Evolutionary conservation across 2,888 invertebrate genomes (phyloP).

Genomic region (Melipona beecheii): DNA sequence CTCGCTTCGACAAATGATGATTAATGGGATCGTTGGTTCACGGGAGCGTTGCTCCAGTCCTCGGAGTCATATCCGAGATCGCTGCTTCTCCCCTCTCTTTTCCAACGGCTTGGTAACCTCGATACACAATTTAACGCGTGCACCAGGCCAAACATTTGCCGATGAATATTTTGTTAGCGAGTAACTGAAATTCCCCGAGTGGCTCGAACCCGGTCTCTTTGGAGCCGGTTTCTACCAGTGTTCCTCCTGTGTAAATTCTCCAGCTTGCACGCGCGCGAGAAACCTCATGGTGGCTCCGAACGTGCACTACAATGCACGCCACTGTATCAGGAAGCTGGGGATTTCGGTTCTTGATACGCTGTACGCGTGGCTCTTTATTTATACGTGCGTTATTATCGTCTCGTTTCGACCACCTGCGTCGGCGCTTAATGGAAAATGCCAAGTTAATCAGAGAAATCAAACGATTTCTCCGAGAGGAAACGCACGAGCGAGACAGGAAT

Average conservation of each 20-base stretch:
- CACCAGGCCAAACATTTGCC: neutral
- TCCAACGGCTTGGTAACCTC: neutral
- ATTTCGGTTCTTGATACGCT: no score
- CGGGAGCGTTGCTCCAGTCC: conserved; percentile 42
- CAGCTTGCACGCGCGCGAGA: neutral
- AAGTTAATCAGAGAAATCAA: no score
- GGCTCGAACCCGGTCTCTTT: no score
- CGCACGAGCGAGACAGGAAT: no score
- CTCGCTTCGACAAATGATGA: conserved; percentile 75
- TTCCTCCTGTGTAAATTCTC: neutral
- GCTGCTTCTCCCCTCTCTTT: conserved; percentile 26
- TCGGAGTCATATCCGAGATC: conserved; percentile 60
- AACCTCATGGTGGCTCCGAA: neutral
- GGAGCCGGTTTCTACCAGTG: neutral
- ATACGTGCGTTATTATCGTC: no score
- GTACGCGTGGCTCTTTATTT: no score
- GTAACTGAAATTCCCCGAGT: neutral
- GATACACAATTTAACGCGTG: neutral
- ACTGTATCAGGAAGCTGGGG: no score
- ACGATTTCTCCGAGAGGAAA: no score
- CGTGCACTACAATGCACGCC: no score
- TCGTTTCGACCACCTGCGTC: no score
- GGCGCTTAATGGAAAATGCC: no score
- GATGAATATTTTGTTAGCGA: conserved; percentile 10
- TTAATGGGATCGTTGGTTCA: conserved; percentile 68